phyloP scores from a whole-genome alignment of 2,113 vertebrate genomes.

The Zingel zingel region DNA sequence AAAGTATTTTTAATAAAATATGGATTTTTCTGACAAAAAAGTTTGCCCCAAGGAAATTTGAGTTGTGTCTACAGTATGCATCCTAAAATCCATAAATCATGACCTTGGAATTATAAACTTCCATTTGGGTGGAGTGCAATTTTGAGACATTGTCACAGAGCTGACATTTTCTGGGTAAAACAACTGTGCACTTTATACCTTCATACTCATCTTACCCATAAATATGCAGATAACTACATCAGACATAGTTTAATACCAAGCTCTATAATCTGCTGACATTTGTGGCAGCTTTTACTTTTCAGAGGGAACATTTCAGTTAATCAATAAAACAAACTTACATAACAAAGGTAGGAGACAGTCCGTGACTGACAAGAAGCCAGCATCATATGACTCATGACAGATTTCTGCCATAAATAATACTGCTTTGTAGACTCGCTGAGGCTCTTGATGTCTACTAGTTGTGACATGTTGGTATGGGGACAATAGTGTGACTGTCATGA shows the following conservation, averaged over 20 bases:
- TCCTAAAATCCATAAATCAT: constrained; percentile 54
- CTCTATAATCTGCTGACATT: constrained; percentile 16
- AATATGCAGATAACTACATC: constrained; percentile 1
- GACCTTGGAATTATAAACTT: constrained; percentile 42
- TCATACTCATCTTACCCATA: not conserved
- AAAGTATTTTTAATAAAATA: constrained; percentile 61
- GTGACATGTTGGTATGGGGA: constrained; percentile 55
- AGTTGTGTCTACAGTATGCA: constrained; percentile 32
- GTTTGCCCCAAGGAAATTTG: constrained; percentile 37
- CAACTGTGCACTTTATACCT: not conserved
- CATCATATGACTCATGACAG: constrained; percentile 34
- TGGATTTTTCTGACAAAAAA: constrained; percentile 50
- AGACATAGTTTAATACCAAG: not conserved
- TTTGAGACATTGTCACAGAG: constrained; percentile 11
- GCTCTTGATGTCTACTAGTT: constrained; percentile 50
- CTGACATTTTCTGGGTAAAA: not conserved
- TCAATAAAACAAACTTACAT: not conserved
- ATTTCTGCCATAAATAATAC: constrained; percentile 25
- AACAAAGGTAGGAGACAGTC: constrained; percentile 32
- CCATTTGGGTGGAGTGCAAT: not conserved
- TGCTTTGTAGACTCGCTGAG: constrained; percentile 39
- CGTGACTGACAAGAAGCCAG: constrained; percentile 32
- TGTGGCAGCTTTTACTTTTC: not conserved
- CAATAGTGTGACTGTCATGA: constrained; percentile 68
- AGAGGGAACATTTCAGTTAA: not conserved